Evolutionary conservation across 2,797 vertebrate genomes (phyloP).

Genomic region (Hephaestus fuliginosus): DNA sequence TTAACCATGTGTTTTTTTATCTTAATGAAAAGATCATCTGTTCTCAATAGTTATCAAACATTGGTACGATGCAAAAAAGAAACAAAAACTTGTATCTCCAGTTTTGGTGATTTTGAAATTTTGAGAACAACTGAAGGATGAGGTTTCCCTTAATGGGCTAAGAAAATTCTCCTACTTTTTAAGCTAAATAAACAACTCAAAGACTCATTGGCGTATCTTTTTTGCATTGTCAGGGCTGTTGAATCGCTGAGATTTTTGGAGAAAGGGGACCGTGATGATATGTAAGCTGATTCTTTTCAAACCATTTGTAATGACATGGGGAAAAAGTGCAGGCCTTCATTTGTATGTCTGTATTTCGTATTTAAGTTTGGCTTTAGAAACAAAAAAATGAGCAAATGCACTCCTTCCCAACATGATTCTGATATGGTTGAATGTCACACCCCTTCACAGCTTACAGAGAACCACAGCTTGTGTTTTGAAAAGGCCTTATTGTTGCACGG

Average conservation of each 20-base stretch:
- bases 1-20: constrained; percentile 19
- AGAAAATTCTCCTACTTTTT: not conserved
- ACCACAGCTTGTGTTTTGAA: constrained; percentile 28
- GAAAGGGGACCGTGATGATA: not conserved
- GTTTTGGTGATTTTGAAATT: not conserved
- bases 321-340: constrained; percentile 34
- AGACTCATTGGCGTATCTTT: not conserved
- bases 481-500: constrained; percentile 50
- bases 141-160: not conserved
- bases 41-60: constrained; percentile 5
- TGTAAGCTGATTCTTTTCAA: constrained; percentile 10
- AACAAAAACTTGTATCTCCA: not conserved
- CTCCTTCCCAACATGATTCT: constrained; percentile 24
- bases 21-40: not conserved
- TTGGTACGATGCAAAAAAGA: not conserved
- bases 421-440: not conserved
- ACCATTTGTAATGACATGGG: constrained; percentile 20
- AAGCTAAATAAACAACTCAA: not conserved
- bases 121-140: constrained; percentile 8
- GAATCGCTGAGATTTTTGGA: not conserved
- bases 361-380: constrained; percentile 25
- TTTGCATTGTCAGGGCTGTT: not conserved
- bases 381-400: not conserved
- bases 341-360: constrained; percentile 32
- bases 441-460: constrained; percentile 19